Evolutionary conservation across 2,113 vertebrate species (phyloP), one percentile per base, ranked within the genome.

Genomic region (Nesoenas mayeri): DNA sequence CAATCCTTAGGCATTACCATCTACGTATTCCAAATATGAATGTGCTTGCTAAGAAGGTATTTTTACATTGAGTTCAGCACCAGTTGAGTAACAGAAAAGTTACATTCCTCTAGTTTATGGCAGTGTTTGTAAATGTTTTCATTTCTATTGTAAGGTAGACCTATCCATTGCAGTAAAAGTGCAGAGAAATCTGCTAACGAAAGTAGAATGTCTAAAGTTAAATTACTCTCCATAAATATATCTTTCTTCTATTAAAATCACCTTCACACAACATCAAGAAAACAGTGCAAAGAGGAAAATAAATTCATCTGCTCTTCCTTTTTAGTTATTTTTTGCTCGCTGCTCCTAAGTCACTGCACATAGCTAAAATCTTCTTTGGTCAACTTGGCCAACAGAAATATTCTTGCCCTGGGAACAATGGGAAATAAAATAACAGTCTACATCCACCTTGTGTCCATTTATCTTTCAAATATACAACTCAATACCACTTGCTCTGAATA

Each of bases 71-170:
- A 92, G 66, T 75, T 97, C 79, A 81, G 72, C 2, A 3, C 28
- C 92, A 88, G 53, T 70, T 62, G 96, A 93, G 93, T 92, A 96
- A 96, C 82, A 97, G 80, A 91, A 97, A 97, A 15, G 38, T 44
- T 91, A 4, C 31, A 90, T 93, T 97, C 77, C 54, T 79, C 58
- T 69, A 92, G 29, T 94, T 94, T 54, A 91, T 40, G 67, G 86
- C 48, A 89, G 48, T 44, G 29, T 70, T 94, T 91, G 28, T 91
- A 94, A 93, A 61, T 36, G 47, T 95, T 96, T 93, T 73, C 94
- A 91, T 95, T 96, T 91, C 47, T 57, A 40, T 13, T 67, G 29
- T 71, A 91, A 53, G n/a, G 62, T 58, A 64, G 74, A 77, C 44
- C 48, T 93, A 66, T 71, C 95, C 65, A 95, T 31, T 85, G 66